phyloP scores from a whole-genome alignment of 2,797 vertebrate genomes.

The Hypotaenidia philippensis region DNA sequence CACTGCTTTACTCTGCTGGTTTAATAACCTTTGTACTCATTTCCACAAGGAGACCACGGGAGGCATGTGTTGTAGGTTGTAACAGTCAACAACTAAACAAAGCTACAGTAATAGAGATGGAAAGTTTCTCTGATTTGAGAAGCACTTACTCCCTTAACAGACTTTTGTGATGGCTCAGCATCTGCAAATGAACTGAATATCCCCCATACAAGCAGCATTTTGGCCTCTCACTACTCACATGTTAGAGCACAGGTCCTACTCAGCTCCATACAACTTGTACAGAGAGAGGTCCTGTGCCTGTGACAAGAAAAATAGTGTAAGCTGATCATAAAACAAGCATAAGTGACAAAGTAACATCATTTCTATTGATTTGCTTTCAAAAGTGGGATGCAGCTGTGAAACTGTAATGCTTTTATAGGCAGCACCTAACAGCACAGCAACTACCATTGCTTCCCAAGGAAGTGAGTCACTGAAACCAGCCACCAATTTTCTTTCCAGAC shows the following conservation, averaged over 20 bases:
- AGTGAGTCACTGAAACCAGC: background rate
- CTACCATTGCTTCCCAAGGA: background rate
- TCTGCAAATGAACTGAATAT: background rate
- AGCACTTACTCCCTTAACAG: background rate
- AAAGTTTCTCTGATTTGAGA: background rate
- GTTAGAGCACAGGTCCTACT: background rate
- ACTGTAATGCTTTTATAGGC: background rate
- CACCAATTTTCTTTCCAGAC: too few species aligned
- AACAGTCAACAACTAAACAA: background rate
- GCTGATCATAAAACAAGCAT: background rate
- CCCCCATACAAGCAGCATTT: background rate
- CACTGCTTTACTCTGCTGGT: background rate
- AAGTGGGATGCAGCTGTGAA: background rate
- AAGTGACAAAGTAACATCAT: slow-evolving; percentile 24
- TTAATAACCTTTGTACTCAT: background rate
- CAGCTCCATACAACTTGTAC: background rate
- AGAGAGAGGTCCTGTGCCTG: background rate
- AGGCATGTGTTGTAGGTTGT: background rate
- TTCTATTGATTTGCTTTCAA: slow-evolving; percentile 40
- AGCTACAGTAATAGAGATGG: background rate
- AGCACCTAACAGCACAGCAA: background rate
- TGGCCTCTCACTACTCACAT: background rate
- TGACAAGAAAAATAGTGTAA: background rate
- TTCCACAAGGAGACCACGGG: background rate
- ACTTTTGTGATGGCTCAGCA: background rate